phyloP scores from a whole-genome alignment of 2,113 vertebrate genomes.

The Edolisoma coerulescens region DNA sequence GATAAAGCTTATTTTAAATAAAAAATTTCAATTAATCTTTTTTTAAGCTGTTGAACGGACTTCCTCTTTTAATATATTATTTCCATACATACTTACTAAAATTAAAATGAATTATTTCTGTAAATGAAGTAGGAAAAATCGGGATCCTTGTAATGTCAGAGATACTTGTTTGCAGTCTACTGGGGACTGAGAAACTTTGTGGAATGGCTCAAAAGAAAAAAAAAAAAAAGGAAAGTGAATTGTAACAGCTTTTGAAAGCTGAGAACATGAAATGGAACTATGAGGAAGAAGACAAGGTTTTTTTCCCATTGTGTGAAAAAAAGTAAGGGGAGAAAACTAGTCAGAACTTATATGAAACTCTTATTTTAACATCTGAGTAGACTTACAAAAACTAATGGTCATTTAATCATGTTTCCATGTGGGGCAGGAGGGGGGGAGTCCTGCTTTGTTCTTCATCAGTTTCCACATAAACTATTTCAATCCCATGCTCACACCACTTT shows the following conservation, averaged over 20 bases:
- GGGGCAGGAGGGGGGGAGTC: fast-evolving
- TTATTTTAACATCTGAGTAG: not conserved
- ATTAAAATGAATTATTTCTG: not conserved
- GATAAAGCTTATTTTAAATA: not conserved
- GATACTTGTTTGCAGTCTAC: not conserved
- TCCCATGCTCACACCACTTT: not conserved
- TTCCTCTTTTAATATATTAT: not conserved
- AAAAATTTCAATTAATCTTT: not conserved
- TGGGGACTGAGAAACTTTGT: not conserved
- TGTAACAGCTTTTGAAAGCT: not conserved
- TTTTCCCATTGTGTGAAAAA: not conserved
- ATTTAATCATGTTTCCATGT: not conserved
- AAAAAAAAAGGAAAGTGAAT: not conserved
- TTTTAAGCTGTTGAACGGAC: not conserved
- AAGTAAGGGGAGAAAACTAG: not conserved
- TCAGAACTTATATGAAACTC: not conserved
- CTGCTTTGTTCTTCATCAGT: not conserved
- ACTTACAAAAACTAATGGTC: not conserved
- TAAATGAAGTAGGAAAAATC: not conserved
- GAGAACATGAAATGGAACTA: not conserved
- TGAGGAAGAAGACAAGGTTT: not conserved
- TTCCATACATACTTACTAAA: not conserved
- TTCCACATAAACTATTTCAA: not conserved
- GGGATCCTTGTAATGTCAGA: not conserved
- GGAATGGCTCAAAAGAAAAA: not conserved